Conservation (phyloP, 2,888 invertebrate species). For the Dorcus hopei region DNA sequence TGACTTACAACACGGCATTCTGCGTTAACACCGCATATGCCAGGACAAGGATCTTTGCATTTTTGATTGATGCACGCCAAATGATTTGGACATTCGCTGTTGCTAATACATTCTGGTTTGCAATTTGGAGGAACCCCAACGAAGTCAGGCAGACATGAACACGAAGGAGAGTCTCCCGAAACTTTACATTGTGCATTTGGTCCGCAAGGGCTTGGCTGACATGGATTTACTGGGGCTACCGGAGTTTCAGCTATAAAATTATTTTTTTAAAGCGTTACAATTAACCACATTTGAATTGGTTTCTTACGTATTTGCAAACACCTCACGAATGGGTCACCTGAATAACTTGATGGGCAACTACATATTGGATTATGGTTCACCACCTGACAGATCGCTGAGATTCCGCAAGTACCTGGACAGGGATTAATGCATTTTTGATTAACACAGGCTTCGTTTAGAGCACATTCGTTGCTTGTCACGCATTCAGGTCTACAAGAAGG, state of each 20-base stretch:
- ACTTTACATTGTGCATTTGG: slow-evolving; percentile 71
- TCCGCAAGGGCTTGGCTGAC: slow-evolving; percentile 78
- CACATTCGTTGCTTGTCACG: slow-evolving; percentile 70
- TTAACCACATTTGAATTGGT: slow-evolving; percentile 6
- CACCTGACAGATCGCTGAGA: slow-evolving; percentile 70
- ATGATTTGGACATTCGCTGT: slow-evolving; percentile 67
- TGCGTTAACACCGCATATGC: slow-evolving; percentile 67
- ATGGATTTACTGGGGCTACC: slow-evolving; percentile 59
- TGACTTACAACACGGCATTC: slow-evolving; percentile 75
- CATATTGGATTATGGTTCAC: slow-evolving; percentile 80
- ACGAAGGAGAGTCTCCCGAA: slow-evolving; percentile 65
- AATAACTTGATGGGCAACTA: slow-evolving; percentile 63
- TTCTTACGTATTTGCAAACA: slow-evolving; percentile 56
- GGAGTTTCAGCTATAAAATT: slow-evolving; percentile 32
- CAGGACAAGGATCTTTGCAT: slow-evolving; percentile 72
- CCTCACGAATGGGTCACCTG: slow-evolving; percentile 74
- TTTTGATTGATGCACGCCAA: slow-evolving; percentile 74
- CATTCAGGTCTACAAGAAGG: slow-evolving; percentile 79
- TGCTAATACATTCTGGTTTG: slow-evolving; percentile 75
- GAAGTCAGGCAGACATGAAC: slow-evolving; percentile 68
- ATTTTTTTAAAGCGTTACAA: slow-evolving; percentile 15
- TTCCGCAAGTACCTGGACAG: slow-evolving; percentile 79
- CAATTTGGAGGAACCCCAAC: slow-evolving; percentile 73
- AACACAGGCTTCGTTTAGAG: slow-evolving; percentile 69
- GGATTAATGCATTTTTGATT: slow-evolving; percentile 80